phyloP scores from a whole-genome alignment of 2,888 invertebrate genomes.

The Phania funesta region DNA sequence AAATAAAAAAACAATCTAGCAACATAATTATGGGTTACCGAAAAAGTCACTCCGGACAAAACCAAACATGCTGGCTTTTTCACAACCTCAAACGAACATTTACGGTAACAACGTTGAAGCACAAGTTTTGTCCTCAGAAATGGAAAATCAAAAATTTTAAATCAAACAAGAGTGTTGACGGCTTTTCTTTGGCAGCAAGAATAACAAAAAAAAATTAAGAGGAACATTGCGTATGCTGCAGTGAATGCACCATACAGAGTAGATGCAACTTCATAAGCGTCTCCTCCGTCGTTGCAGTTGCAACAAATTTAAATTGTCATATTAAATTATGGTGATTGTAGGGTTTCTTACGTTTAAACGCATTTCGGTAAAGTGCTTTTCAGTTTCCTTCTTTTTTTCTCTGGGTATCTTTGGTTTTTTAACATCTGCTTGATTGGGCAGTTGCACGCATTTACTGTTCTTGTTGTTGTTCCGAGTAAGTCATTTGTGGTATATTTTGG shows the following conservation, averaged over 20 bases:
- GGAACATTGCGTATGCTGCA: neutral
- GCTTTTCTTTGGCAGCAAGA: neutral
- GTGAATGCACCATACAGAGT: slow-evolving; percentile 3
- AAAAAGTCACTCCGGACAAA: slow-evolving; percentile 7
- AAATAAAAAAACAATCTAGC: neutral
- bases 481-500: neutral
- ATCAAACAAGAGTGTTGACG: slow-evolving; percentile 38
- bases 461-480: neutral
- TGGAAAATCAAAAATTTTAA: slow-evolving; percentile 48
- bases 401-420: neutral
- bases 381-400: neutral
- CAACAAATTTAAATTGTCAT: slow-evolving; percentile 52
- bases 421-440: neutral
- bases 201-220: neutral
- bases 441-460: neutral
- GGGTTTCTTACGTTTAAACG: slow-evolving; percentile 56
- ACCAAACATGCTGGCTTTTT: slow-evolving; percentile 16
- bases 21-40: slow-evolving; percentile 47
- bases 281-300: neutral
- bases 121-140: slow-evolving; percentile 12
- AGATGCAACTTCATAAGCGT: neutral
- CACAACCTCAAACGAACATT: slow-evolving; percentile 30
- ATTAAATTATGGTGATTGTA: slow-evolving; percentile 63
- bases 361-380: slow-evolving; percentile 32
- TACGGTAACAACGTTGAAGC: slow-evolving; percentile 13